A percentile compares a stretch with the other conserved stretches of the same genome.
phyloP scores from a whole-genome alignment of 64 coral and sea anemone genomes.

The Trachythela sp. region DNA sequence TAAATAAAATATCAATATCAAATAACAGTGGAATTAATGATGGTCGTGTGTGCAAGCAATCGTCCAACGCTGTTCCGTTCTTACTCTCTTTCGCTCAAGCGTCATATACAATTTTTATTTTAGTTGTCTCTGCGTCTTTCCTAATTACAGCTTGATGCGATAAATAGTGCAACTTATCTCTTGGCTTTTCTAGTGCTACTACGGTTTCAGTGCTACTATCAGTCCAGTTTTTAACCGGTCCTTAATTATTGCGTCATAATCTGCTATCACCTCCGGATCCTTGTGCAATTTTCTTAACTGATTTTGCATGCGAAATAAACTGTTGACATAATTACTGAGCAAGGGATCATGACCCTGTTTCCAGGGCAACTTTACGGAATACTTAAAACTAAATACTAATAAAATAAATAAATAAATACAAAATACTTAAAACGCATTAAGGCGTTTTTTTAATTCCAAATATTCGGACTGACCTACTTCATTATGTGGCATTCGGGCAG shows the following conservation, averaged over 20 bases:
- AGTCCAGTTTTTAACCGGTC: neutral
- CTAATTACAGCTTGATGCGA: neutral
- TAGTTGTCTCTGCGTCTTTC: neutral
- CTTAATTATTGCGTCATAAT: neutral
- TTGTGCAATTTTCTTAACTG: neutral
- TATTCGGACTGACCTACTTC: too few relatives aligned
- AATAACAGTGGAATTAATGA: neutral
- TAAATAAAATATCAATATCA: neutral
- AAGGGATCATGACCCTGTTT: conserved; percentile 6
- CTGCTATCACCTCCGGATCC: neutral
- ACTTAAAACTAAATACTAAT: too few relatives aligned
- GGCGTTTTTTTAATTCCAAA: too few relatives aligned
- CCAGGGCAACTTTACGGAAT: conserved; percentile 8
- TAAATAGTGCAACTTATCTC: neutral
- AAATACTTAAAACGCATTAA: too few relatives aligned
- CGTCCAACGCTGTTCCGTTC: neutral
- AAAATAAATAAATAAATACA: too few relatives aligned
- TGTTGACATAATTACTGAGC: neutral
- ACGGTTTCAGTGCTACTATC: neutral
- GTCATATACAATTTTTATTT: conserved; percentile 13
- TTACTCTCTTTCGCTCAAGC: neutral
- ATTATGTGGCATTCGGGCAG: too few relatives aligned
- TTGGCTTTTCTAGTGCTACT: neutral
- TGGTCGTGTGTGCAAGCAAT: neutral
- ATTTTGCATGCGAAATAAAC: neutral